phyloP scores from a whole-genome alignment of 2,888 invertebrate species.

The Terebella lapidaria region DNA sequence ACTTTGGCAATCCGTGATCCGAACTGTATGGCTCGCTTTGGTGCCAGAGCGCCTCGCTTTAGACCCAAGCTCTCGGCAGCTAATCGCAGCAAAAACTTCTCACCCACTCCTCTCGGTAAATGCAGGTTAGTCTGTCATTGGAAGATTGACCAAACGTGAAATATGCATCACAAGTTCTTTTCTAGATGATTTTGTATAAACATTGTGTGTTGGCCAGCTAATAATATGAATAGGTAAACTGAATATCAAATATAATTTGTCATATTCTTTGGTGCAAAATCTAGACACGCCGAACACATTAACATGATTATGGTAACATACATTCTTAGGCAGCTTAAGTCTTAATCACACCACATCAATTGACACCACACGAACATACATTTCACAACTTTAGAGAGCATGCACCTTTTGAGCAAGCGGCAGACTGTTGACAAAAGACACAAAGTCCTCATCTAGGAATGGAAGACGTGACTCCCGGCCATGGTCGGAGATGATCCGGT shows the following conservation, averaged over 20 bases:
- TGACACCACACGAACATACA: no score
- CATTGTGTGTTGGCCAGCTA: not conserved
- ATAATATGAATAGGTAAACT: not conserved
- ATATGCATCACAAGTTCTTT: slow-evolving; percentile 2
- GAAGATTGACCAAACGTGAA: not conserved
- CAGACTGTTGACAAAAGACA: slow-evolving; percentile 55
- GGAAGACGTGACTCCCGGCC: slow-evolving; percentile 65
- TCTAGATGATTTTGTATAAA: no score
- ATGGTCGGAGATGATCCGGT: slow-evolving; percentile 81
- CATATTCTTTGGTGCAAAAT: no score
- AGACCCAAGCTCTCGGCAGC: slow-evolving; percentile 50
- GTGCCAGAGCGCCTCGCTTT: slow-evolving; percentile 60
- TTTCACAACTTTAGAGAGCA: no score
- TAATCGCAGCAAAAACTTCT: slow-evolving; percentile 78
- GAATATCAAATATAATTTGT: no score
- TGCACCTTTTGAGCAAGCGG: slow-evolving; percentile 56
- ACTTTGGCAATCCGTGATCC: slow-evolving; percentile 81
- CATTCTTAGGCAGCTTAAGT: no score
- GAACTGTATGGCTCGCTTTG: slow-evolving; percentile 94
- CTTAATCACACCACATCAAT: no score
- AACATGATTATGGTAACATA: no score
- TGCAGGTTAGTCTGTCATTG: slow-evolving; percentile 36
- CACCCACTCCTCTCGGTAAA: slow-evolving; percentile 72
- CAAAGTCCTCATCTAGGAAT: slow-evolving; percentile 61
- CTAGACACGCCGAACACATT: no score